Conservation (phyloP, 2,888 invertebrate species). For the Steinernema scapterisci region DNA sequence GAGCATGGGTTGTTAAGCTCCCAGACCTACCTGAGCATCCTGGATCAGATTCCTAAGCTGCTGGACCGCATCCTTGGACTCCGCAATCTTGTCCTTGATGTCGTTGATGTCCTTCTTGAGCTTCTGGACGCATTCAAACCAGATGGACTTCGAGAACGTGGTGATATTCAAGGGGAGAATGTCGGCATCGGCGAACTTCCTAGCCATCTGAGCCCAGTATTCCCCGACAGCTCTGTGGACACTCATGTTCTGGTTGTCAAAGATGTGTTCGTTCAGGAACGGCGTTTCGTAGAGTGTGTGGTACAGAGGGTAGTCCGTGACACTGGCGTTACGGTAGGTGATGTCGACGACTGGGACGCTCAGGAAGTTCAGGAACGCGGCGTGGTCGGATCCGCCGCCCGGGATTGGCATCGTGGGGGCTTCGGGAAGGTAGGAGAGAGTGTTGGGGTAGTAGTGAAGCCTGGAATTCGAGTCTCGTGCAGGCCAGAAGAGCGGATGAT, state of each 20-base stretch:
- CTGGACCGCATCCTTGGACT: not conserved
- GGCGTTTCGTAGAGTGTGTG: constrained; percentile 67
- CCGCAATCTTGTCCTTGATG: not conserved
- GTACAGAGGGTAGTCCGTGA: constrained; percentile 61
- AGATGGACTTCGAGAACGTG: not conserved
- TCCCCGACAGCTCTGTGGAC: constrained; percentile 68
- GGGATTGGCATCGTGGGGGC: constrained; percentile 54
- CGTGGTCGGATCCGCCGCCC: constrained; percentile 70
- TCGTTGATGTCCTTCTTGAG: constrained; percentile 1
- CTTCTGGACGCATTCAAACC: constrained; percentile 28
- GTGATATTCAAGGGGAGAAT: constrained; percentile 69
- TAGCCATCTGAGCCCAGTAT: constrained; percentile 68
- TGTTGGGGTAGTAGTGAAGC: constrained; percentile 33
- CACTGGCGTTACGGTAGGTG: constrained; percentile 54
- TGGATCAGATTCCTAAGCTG: not conserved
- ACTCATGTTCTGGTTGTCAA: constrained; percentile 59
- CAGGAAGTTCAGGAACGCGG: constrained; percentile 69
- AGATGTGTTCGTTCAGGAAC: constrained; percentile 63
- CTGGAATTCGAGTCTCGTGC: too few species aligned
- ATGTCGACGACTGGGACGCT: constrained; percentile 71
- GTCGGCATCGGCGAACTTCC: constrained; percentile 67
- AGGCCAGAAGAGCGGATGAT: too few species aligned
- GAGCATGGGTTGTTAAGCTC: not conserved
- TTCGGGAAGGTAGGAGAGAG: constrained; percentile 33
- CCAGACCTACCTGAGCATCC: constrained; percentile 1